These are phyloP conservation scores for Phasia obesa DNA, from an alignment of 2,888 invertebrate genomes.

Conservation along the genomic window DNA sequence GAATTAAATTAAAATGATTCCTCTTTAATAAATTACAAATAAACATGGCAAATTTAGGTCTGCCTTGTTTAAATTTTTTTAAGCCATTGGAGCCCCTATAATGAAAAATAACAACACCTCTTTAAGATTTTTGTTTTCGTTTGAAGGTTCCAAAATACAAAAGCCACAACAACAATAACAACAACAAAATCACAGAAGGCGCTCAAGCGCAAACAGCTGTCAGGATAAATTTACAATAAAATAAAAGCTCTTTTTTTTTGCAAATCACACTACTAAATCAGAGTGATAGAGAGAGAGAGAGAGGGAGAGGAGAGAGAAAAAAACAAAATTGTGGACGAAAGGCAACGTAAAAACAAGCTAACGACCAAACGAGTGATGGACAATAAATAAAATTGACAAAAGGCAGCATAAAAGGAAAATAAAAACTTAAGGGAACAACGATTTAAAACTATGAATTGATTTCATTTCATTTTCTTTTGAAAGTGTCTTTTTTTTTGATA, in stretches of 20 bases:
- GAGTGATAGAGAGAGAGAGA: background rate
- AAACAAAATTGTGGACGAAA: conserved; percentile 8
- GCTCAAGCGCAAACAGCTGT: conserved; percentile 74
- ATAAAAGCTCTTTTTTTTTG: conserved; percentile 58
- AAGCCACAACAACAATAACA: conserved; percentile 5
- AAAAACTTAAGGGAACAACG: background rate
- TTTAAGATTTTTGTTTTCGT: conserved; percentile 6
- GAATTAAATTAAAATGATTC: no score
- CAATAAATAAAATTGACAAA: conserved; percentile 26
- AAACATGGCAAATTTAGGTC: conserved; percentile 25
- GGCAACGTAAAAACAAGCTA: conserved; percentile 4
- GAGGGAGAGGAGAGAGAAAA: no score
- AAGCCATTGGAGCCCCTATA: conserved; percentile 40
- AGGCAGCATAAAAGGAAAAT: conserved; percentile 34
- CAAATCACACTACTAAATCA: conserved; percentile 46
- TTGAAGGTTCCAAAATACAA: conserved; percentile 24
- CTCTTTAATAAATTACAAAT: background rate
- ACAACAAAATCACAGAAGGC: conserved; percentile 66
- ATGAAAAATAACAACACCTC: background rate
- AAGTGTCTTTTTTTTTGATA: no score
- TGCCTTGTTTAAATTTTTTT: conserved; percentile 35
- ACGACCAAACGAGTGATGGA: background rate
- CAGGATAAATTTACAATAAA: conserved; percentile 70
- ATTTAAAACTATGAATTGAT: background rate
- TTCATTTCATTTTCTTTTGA: background rate